Percentiles rank a stretch among this genome's conserved stretches.
phyloP scores from a whole-genome alignment of 2,888 invertebrate genomes.

The Apodemia mormo region DNA sequence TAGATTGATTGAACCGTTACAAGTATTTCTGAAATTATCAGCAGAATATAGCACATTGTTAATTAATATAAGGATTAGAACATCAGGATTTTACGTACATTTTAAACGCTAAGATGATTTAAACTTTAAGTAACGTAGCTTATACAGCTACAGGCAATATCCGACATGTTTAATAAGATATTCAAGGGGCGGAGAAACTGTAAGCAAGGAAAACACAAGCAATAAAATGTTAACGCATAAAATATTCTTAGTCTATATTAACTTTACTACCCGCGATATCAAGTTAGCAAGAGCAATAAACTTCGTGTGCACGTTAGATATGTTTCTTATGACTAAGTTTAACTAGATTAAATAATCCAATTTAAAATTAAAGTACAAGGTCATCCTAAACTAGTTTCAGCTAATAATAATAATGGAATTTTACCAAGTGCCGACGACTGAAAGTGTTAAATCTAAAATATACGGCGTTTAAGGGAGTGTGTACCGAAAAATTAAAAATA shows the following conservation, averaged over 20 bases:
- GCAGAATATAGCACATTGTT: not conserved
- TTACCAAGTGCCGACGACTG: too few relatives aligned
- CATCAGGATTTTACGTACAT: not conserved
- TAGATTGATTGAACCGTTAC: too few relatives aligned
- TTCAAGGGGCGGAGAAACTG: not conserved
- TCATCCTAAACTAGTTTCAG: too few relatives aligned
- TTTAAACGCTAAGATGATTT: not conserved
- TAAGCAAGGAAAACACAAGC: not conserved
- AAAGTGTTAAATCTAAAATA: too few relatives aligned
- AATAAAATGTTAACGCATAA: constrained; percentile 4
- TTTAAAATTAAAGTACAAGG: too few relatives aligned
- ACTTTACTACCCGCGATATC: not conserved
- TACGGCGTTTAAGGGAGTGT: too few relatives aligned
- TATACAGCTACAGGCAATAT: not conserved
- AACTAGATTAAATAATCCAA: too few relatives aligned
- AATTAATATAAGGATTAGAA: not conserved
- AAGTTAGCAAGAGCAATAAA: not conserved
- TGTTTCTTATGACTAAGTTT: too few relatives aligned
- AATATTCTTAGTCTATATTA: constrained; percentile 4
- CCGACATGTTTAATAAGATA: constrained; percentile 14
- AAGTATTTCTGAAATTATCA: too few relatives aligned
- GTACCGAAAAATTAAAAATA: too few relatives aligned
- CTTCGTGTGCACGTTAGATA: too few relatives aligned
- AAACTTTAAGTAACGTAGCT: not conserved
- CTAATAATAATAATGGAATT: too few relatives aligned